Evolutionary conservation across 2,888 invertebrate species (phyloP), one percentile per base, ranked within the genome.

Genomic region (Protula sp.): DNA sequence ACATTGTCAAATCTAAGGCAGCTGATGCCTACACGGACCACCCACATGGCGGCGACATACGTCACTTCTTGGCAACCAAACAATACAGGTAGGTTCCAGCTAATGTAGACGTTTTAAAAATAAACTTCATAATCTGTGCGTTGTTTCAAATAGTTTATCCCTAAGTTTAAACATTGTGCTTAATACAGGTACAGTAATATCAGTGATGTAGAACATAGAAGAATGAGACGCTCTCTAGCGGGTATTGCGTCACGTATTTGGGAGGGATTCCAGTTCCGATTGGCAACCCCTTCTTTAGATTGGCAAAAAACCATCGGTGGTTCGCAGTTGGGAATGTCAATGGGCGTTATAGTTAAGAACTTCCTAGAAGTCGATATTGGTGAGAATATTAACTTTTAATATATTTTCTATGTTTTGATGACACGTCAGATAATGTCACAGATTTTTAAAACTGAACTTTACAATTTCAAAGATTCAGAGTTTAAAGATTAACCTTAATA

Each of bases 341-440:
- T 55, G n/a, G 55, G 55, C n/a, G 26, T 55, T 5, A 38, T 55
- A 26, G 26, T 55, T 4, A 55, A 38, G 22, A 55, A 55, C 26
- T 2, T 19, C 24, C 55, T 55, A 26, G 55, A 55, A 22, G 24
- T 55, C 24, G 24, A 55, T 22, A 55, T 55, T 55, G 26, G 55
- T 55, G n/a, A 55, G 55, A n/a, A n/a, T n/a, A n/a, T n/a, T n/a
- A n/a, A n/a, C n/a, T n/a, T n/a, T n/a, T n/a, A n/a, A n/a, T n/a
- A n/a, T n/a, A n/a, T n/a, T n/a, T n/a, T n/a, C n/a, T n/a, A n/a
- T n/a, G n/a, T n/a, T n/a, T n/a, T n/a, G n/a, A n/a, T n/a, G n/a
- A n/a, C n/a, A n/a, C n/a, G n/a, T n/a, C n/a, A n/a, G n/a, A n/a
- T n/a, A n/a, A n/a, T n/a, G n/a, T n/a, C n/a, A n/a, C n/a, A n/a